Base-by-base conservation (phyloP, 2,888 invertebrate species). In the Hydroisotoma schaefferi region DNA sequence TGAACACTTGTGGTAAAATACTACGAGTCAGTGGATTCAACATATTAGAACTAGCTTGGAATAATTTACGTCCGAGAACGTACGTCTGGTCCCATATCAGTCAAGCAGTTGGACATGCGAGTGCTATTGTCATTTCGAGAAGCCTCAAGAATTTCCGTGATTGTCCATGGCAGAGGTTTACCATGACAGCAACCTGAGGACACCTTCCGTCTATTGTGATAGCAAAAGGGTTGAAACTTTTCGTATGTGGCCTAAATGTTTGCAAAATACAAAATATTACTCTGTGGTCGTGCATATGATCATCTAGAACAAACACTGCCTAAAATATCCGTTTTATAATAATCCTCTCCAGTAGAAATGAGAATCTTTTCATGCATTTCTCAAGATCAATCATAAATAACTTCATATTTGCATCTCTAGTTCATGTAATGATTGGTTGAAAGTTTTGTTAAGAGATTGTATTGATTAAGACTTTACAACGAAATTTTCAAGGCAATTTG, bases 131-230 rank as follows among this genome's bases (percentile, higher is more conserved):
- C 61, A 38, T 69, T 59, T 15, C 59, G 25, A 8, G 67, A 61
- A 10, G 69, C 67, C 57, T 69, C 69, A 26, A 69, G 47, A 44
- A 69, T 63, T 33, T 69, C 69, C 6, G 61, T 46, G 12, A 63
- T 54, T 0, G 65, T 61, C 69, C 69, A 69, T 4, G 69, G 69
- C 40, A 69, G 43, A 4, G 68, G 68, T 29, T 59, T 62, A 10
- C 64, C 64, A 58, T 68, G 68, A 52, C 68, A 68, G 60, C 68
- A 68, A 1, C 55, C 59, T 15, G 68, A 53, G 38, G 60, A 55
- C 2, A 55, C 55, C 22, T 60, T 62, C 22, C 55, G 51, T 8
- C 48, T 58, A 20, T 62, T 58, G 43, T 57, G 55, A 33, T 37
- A 51, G 51, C 68, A 68, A 10, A 46, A 38, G 1, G 66, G 65